Evolutionary conservation across 2,888 invertebrate species (phyloP).

Genomic region (Hydraecia micacea): DNA sequence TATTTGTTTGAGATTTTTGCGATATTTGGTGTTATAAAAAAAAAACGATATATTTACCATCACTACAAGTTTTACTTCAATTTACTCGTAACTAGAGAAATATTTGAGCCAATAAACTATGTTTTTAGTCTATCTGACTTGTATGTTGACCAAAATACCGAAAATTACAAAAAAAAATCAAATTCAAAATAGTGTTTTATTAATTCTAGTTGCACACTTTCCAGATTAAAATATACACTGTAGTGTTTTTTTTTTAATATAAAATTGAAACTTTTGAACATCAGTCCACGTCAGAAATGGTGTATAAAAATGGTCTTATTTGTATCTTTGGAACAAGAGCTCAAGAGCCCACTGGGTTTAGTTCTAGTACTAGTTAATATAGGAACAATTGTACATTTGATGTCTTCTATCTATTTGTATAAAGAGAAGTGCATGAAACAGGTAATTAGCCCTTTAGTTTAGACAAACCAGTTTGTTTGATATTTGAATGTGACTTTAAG

Average conservation of each 20-base stretch:
- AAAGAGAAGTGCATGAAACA: conserved; percentile 59
- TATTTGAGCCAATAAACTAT: conserved; percentile 15
- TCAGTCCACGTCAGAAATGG: conserved; percentile 54
- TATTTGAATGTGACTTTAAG: conserved; percentile 26
- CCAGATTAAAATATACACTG: conserved; percentile 9
- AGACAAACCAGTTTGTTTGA: conserved; percentile 28
- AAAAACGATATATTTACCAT: conserved; percentile 27
- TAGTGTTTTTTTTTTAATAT: conserved; percentile 19
- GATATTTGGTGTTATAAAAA: conserved; percentile 44
- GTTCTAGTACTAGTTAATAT: conserved; percentile 55
- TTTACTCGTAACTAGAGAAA: conserved; percentile 52
- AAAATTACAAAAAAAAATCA: conserved; percentile 13
- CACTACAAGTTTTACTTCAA: conserved; percentile 29
- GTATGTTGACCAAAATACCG: conserved; percentile 14
- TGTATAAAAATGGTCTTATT: conserved; percentile 46
- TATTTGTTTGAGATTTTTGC: conserved; percentile 41
- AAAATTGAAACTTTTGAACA: conserved; percentile 17
- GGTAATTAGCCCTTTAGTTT: conserved; percentile 41
- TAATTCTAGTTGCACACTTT: not conserved
- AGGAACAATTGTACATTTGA: conserved; percentile 64
- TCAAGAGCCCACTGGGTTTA: conserved; percentile 56
- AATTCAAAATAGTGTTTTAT: not conserved
- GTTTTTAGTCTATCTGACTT: conserved; percentile 19
- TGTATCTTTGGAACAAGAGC: conserved; percentile 55
- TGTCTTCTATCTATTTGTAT: conserved; percentile 62